Base-by-base conservation (phyloP, 2,888 invertebrate genomes). In the Netelia melanura region DNA sequence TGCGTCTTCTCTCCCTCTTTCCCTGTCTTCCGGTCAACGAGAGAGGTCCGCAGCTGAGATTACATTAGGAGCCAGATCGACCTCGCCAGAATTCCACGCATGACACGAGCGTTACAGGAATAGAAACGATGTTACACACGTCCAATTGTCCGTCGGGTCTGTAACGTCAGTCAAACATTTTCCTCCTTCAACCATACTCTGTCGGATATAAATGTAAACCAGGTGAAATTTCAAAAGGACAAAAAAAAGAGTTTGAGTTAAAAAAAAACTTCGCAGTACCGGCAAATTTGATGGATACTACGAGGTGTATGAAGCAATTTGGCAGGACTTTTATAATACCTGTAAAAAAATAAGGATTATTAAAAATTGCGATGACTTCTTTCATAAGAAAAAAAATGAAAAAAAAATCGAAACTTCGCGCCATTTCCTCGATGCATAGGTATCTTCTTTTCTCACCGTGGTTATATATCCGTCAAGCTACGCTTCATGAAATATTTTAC, bases 1-100 rank as follows among this genome's bases (percentile, higher is more conserved):
- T 75, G 48, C 68, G 61, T 82, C 64, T 70, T 52, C 30, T 43
- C 54, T 25, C 14, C 38, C 65, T 23, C 5, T 56, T 25, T 68
- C 30, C 8, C 77, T 48, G 71, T 23, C 23, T 30, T 3, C 38
- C 23, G 71, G 74, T 62, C 25, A 25, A 61, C 25, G 48, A n/a
- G 43, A 62, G 88, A 89, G 89, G 89, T 91, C 89, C 88, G 80
- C 89, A 89, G 89, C 89, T 88, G 87, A 88, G 91, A 92, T 92
- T 89, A 90, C 89, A 89, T 92, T 90, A 90, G 89, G 88, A 89
- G 83, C 44, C 23, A 70, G 43, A 64, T 74, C 82, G 70, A 83
- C 79, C 83, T 84, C 81, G 25, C 54, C 58, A 81, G 72, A 77
- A 81, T 79, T 86, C 56, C 67, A 61, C 44, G 58, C 48, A 67